Base-by-base conservation (phyloP, 2,113 vertebrate genomes). In the Diadophis punctatus region DNA sequence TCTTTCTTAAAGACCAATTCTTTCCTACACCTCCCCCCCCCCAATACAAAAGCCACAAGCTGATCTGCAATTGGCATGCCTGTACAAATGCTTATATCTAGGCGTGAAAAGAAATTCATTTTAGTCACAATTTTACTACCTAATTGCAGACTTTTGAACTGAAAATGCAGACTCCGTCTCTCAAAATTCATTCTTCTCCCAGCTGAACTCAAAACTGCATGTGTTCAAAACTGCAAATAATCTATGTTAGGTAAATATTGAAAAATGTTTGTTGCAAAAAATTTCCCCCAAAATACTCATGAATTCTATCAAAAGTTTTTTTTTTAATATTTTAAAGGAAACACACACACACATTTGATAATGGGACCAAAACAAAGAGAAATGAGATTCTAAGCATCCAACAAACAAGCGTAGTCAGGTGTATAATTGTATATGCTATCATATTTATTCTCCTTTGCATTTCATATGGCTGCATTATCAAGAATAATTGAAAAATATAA, bases 1-100 rank as follows among this genome's bases (percentile, higher is more conserved):
- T 96, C 30, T 92, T 93, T 80, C 91, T 91, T 93, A 88, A 93
- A 88, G 30, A 51, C 86, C 68, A 4, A n/a, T 1, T 46, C 90
- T 93, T 89, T 48, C 39, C 60, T 63, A 7, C n/a, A 6, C 68
- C 6, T 16, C 6, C 16, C 30, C 14, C n/a, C 16, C n/a, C 12
- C 16, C 52, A 3, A 39, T 39, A 80, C n/a, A 48, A 68, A 63
- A 49, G 49, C 51, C 60, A 12, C 16, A 87, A 39, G 60, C 30
- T 48, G 11, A 87, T 91, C 3, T 63, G 30, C 34, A 63, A n/a
- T 27, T 30, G 27, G 46, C n/a, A 52, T 23, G 16, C 58, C 7
- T 88, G n/a, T 12, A 90, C n/a, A 49, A n/a, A 30, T 20, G 34
- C 34, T 43, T 80, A 80, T 39, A 80, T 39, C 7, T 80, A 80